Percentiles rank a stretch among this genome's conserved stretches.
phyloP scores from a whole-genome alignment of 2,888 invertebrate genomes.

The Epiblema foenella region DNA sequence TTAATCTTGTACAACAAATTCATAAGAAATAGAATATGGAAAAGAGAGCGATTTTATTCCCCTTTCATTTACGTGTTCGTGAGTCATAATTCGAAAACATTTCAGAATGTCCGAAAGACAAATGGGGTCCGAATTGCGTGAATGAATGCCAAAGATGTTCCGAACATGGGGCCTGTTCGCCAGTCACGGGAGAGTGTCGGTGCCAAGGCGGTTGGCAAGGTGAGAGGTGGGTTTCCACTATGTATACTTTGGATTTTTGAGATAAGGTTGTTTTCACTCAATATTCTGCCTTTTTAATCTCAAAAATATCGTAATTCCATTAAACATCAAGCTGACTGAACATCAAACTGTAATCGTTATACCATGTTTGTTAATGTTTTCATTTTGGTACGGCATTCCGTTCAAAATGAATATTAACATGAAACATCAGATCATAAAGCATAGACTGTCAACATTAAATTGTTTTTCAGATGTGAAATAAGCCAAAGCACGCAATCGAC shows the following conservation, averaged over 20 bases:
- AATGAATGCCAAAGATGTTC: conserved; percentile 86
- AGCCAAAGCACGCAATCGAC: conserved; percentile 67
- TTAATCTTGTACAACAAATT: not conserved
- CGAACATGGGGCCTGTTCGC: conserved; percentile 86
- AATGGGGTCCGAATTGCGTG: conserved; percentile 91
- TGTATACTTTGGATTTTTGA: conserved; percentile 3
- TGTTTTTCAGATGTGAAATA: conserved; percentile 74
- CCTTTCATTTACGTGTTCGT: not conserved
- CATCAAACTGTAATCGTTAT: no score
- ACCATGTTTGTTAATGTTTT: not conserved
- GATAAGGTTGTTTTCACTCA: no score
- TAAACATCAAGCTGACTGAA: no score
- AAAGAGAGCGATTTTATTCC: not conserved
- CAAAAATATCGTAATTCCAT: no score
- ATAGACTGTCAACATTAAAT: conserved; percentile 15
- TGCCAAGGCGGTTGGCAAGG: conserved; percentile 89
- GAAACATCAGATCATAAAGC: not conserved
- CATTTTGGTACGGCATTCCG: no score
- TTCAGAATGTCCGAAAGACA: conserved; percentile 87
- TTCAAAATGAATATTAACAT: not conserved
- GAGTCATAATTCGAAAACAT: conserved; percentile 45
- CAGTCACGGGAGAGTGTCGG: conserved; percentile 86
- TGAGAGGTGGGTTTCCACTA: conserved; percentile 85
- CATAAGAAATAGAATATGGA: not conserved
- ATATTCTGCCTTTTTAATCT: no score